These are phyloP conservation scores for Liposcelis brunnea DNA, from an alignment of 2,888 invertebrate species.

Conservation along the genomic window DNA sequence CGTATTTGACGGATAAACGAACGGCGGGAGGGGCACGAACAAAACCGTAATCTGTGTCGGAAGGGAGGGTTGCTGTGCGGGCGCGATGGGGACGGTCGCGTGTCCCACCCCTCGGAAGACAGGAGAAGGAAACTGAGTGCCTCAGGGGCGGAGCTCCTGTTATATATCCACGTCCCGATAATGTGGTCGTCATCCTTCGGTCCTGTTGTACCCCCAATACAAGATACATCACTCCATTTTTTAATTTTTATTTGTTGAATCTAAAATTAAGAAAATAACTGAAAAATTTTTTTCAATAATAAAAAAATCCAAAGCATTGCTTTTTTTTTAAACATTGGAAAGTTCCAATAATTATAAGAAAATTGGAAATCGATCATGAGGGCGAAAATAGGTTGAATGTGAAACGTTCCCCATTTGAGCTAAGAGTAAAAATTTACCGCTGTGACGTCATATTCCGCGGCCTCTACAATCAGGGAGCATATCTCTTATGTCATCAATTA, in stretches of 20 bases:
- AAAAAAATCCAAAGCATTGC: no score
- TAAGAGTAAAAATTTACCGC: no score
- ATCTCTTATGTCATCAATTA: no score
- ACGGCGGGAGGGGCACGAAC: slow-evolving; percentile 20
- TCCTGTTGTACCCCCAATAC: slow-evolving; percentile 6
- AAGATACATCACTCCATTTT: slow-evolving; percentile 3
- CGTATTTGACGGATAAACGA: slow-evolving; percentile 14
- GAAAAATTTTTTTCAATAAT: no score
- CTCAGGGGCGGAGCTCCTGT: slow-evolving; percentile 24
- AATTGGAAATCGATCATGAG: no score
- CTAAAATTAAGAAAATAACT: not conserved
- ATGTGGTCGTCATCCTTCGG: not conserved
- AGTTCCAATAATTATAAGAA: no score
- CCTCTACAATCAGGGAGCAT: no score
- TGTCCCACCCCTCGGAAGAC: slow-evolving; percentile 26
- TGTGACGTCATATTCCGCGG: no score
- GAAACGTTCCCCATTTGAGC: no score
- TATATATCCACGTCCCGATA: not conserved
- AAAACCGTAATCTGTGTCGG: slow-evolving; percentile 23
- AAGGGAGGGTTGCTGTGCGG: slow-evolving; percentile 28
- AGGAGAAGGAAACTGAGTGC: slow-evolving; percentile 32
- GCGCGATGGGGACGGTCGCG: slow-evolving; percentile 23
- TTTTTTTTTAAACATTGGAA: no score
- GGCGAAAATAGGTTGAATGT: no score
- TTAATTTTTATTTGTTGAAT: not conserved